A percentile compares a stretch with the other conserved stretches of the same genome.
Evolutionary conservation across 1,140 invertebrate species (phyloP).

Genomic region (Hesperophylax magnus): DNA sequence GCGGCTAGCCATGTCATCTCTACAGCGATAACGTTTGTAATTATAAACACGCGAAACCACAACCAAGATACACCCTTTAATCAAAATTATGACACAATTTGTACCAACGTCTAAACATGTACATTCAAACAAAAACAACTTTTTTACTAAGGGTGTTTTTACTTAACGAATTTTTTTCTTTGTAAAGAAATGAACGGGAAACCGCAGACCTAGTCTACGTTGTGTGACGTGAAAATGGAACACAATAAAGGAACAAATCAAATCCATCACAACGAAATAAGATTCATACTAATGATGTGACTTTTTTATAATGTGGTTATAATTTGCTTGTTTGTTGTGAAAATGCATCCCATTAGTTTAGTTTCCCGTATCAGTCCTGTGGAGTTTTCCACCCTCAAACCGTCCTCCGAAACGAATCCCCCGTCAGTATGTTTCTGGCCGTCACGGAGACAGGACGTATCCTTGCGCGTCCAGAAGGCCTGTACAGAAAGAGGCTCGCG

Average conservation of each 20-base stretch:
- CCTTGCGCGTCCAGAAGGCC: no score
- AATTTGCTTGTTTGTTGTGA: not conserved
- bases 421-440: conserved; percentile 24
- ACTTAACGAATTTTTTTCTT: not conserved
- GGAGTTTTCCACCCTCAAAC: conserved; percentile 6
- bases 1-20: conserved; percentile 24
- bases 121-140: not conserved
- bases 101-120: not conserved
- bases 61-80: not conserved
- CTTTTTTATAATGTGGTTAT: not conserved
- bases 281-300: not conserved
- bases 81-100: not conserved
- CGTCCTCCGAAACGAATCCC: not conserved
- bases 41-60: not conserved
- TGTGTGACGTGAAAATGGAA: not conserved
- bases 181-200: not conserved
- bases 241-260: not conserved
- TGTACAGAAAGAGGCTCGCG: not conserved
- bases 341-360: not conserved
- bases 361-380: conserved; percentile 16
- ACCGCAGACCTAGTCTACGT: conserved; percentile 18
- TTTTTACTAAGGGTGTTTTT: not conserved
- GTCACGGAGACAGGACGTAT: conserved; percentile 6
- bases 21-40: not conserved
- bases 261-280: not conserved